phyloP scores from a whole-genome alignment of 2,113 vertebrate genomes.

The Larimichthys crocea region DNA sequence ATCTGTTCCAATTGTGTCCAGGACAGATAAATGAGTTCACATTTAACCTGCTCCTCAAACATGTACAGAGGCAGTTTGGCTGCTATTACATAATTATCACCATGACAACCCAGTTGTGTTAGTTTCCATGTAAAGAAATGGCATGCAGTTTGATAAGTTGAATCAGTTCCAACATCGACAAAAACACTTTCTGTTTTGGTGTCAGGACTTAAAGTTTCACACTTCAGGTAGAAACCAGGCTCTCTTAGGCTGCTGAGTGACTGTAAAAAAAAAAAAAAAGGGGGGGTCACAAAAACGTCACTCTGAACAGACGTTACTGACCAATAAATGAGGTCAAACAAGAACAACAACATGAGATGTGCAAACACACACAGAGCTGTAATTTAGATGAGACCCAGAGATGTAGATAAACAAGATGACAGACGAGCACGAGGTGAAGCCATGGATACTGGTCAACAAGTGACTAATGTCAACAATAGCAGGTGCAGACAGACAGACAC shows the following conservation, averaged over 20 bases:
- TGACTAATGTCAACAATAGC: conserved; percentile 40
- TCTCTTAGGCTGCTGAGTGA: not conserved
- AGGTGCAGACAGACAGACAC: not conserved
- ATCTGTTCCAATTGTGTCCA: not conserved
- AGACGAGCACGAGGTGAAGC: not conserved
- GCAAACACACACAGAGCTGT: not conserved
- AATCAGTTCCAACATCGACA: too few species aligned
- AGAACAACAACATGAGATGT: not conserved
- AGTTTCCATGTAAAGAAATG: not conserved
- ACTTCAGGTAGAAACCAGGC: not conserved
- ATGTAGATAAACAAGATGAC: conserved; percentile 26
- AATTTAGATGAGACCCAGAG: not conserved
- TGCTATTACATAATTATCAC: not conserved
- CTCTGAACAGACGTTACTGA: not conserved
- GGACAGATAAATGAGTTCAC: not conserved
- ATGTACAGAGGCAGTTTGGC: not conserved
- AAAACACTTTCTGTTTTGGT: not conserved
- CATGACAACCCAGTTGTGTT: not conserved
- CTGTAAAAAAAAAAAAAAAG: not conserved
- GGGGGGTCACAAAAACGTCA: too few species aligned
- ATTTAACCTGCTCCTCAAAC: not conserved
- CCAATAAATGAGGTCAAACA: not conserved
- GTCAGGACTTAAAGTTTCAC: not conserved
- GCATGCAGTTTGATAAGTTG: not conserved
- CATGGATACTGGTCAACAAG: conserved; percentile 37